Conservation (phyloP, 1,140 invertebrate species). For the Mercenaria mercenaria region DNA sequence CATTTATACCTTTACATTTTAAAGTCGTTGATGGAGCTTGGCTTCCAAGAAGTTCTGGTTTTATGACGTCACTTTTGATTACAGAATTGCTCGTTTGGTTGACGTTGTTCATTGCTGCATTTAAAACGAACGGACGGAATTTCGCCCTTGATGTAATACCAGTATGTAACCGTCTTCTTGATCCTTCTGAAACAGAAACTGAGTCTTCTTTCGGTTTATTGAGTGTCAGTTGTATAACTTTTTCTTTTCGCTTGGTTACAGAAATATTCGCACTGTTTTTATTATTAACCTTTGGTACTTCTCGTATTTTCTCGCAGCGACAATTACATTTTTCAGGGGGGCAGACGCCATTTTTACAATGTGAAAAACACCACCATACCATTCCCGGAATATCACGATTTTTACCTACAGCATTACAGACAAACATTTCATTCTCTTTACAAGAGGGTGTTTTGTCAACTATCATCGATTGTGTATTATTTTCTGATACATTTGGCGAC, state of each 20-base stretch:
- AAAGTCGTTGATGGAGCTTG: background rate
- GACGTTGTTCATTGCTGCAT: background rate
- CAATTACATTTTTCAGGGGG: slow-evolving; percentile 26
- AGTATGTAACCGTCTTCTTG: background rate
- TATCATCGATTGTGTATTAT: background rate
- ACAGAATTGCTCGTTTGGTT: background rate
- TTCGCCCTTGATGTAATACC: background rate
- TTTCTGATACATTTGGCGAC: background rate
- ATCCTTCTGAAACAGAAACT: background rate
- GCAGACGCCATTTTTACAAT: slow-evolving; percentile 34
- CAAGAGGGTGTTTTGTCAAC: background rate
- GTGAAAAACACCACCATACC: slow-evolving; percentile 56
- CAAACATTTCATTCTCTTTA: background rate
- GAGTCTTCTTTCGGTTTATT: background rate
- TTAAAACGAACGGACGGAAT: background rate
- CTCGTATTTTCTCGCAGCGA: background rate
- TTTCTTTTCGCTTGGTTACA: background rate
- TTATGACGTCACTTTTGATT: background rate
- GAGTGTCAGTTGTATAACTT: background rate
- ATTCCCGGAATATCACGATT: slow-evolving; percentile 32
- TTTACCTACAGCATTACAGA: slow-evolving; percentile 28
- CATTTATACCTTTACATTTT: slow-evolving; percentile 20
- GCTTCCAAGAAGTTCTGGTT: too few species aligned
- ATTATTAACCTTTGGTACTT: background rate
- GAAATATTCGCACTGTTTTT: background rate